A percentile compares a stretch with the other conserved stretches of the same genome.
phyloP scores from a whole-genome alignment of 2,888 invertebrate species.

The Eupeodes luniger region DNA sequence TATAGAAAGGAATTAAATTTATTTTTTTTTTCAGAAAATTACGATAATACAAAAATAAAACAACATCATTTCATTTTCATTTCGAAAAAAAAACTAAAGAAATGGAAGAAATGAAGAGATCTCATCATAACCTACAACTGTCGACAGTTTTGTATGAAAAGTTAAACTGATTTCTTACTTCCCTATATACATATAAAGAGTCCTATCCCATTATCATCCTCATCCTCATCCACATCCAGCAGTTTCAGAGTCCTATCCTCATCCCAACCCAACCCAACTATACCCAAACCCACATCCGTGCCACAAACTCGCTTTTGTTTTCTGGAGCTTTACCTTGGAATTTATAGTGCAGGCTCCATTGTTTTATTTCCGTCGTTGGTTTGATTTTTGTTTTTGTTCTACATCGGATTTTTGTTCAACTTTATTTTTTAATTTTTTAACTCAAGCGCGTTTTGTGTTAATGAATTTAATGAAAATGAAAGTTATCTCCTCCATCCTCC shows the following conservation, averaged over 20 bases:
- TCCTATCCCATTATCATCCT: not conserved
- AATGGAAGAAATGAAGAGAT: not conserved
- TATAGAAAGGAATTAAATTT: conserved; percentile 17
- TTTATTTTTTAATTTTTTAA: not conserved
- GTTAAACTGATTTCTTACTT: conserved; percentile 50
- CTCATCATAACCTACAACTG: conserved; percentile 41
- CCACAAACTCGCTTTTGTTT: conserved; percentile 36
- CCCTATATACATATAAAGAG: not conserved
- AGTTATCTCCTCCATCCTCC: conserved; percentile 43
- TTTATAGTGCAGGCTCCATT: conserved; percentile 57
- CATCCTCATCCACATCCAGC: too few relatives aligned
- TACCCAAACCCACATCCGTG: conserved; percentile 1
- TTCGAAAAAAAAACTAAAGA: not conserved
- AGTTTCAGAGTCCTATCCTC: not conserved
- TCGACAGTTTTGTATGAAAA: conserved; percentile 29
- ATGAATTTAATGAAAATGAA: conserved; percentile 76
- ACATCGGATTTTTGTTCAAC: not conserved
- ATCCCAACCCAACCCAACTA: not conserved
- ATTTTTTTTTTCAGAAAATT: not conserved
- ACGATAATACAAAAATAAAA: not conserved
- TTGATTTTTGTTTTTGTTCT: conserved; percentile 4
- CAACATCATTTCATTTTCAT: conserved; percentile 5
- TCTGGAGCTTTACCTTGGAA: conserved; percentile 53
- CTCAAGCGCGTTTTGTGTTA: conserved; percentile 59
- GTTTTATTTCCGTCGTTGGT: conserved; percentile 47